These are phyloP conservation scores for Lucifuga dentata DNA, from an alignment of 2,113 vertebrate species.

Conservation along the genomic window DNA sequence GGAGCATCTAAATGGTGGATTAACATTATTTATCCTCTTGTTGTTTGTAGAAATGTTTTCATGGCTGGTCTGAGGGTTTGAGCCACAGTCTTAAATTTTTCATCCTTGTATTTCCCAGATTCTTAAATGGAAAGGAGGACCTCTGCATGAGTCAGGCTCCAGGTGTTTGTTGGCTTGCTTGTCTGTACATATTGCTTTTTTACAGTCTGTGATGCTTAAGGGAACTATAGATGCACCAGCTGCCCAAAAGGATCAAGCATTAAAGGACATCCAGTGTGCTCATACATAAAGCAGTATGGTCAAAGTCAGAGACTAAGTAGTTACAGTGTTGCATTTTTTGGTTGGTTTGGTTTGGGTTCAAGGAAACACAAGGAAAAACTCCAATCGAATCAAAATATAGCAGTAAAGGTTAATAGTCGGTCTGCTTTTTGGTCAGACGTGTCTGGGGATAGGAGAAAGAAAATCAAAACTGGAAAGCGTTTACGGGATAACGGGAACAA, in stretches of 20 bases:
- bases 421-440: too few relatives aligned
- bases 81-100: constrained; percentile 3
- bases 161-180: constrained; percentile 20
- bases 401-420: too few relatives aligned
- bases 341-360: too few relatives aligned
- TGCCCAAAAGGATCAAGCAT: constrained; percentile 6
- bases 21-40: background rate
- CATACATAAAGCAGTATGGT: constrained; percentile 42
- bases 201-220: constrained; percentile 7
- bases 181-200: too few relatives aligned
- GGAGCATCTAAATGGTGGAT: too few relatives aligned
- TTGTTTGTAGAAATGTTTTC: background rate
- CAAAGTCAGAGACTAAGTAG: too few relatives aligned
- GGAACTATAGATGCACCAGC: constrained; percentile 1
- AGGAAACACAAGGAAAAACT: too few relatives aligned
- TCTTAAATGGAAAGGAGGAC: background rate
- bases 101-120: background rate
- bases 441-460: too few relatives aligned
- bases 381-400: too few relatives aligned
- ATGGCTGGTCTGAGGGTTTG: background rate
- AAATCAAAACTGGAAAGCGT: too few relatives aligned
- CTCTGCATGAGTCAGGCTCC: background rate
- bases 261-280: constrained; percentile 19
- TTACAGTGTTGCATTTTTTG: too few relatives aligned
- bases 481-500: too few relatives aligned